Evolutionary conservation across 2,888 invertebrate species (phyloP), one percentile per base, ranked within the genome.

Genomic region (Drosophila gaucha): DNA sequence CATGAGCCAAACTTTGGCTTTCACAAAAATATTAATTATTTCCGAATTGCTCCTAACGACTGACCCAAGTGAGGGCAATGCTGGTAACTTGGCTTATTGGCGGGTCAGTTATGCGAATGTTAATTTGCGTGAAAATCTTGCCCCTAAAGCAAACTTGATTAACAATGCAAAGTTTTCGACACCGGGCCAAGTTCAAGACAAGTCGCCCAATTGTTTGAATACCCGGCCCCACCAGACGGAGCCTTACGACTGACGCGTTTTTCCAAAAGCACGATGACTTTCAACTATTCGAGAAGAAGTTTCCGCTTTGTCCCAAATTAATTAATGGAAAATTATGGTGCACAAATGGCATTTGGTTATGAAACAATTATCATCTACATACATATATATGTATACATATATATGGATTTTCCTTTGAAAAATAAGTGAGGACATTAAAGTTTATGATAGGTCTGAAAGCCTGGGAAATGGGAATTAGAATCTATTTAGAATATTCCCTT

Each of bases 131-230:
- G 44, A 73, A 80, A 71, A 59, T 65, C 71, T 71, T 74, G 44
- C 51, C 60, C 62, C 71, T 47, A 41, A 67, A 71, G 80, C 74
- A 62, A 71, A 80, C 80, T 80, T 78, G 64, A 74, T 71, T 71
- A 80, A 78, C 80, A 78, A 78, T 78, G 36, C 24, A 77, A 80
- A 78, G 30, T 80, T 80, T 62, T 51, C 30, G 35, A 62, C 73
- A 77, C 44, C 31, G 39, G 52, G 52, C 74, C 60, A 79, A 68
- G 52, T 58, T 60, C 60, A 67, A 59, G 57, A 57, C 55, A 78
- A 78, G 74, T 78, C 74, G 54, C 47, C 59, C 78, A 62, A 80
- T 78, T 80, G 67, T 71, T 80, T 74, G 62, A 67, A 41, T 43
- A 39, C 49, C 58, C 52, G 28, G 41, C n/a, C 47, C 20, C 35